phyloP scores from a whole-genome alignment of 2,888 invertebrate species.

The Apamea crenata region DNA sequence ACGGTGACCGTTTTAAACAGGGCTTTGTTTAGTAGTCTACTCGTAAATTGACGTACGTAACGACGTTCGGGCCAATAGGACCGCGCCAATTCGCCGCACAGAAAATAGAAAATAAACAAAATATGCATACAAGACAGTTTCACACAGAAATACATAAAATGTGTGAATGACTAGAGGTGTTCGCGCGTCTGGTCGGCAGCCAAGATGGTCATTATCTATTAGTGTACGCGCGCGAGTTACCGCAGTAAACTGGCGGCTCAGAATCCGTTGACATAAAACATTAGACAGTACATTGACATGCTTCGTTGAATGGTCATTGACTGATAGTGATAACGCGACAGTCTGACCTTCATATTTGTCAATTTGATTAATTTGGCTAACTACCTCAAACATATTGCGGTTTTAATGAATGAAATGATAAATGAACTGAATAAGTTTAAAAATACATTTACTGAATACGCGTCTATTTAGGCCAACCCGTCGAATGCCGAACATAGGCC shows the following conservation, averaged over 20 bases:
- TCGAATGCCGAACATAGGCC: not conserved
- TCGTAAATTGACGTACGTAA: not conserved
- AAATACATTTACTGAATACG: constrained; percentile 8
- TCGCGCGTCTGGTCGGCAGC: constrained; percentile 54
- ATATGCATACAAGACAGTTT: constrained; percentile 29
- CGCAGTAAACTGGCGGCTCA: constrained; percentile 16
- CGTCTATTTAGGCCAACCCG: constrained; percentile 26
- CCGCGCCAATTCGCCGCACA: not conserved
- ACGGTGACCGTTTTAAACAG: not conserved
- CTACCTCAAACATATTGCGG: constrained; percentile 1
- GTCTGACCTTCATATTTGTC: constrained; percentile 35
- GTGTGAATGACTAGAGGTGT: constrained; percentile 20
- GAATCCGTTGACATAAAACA: constrained; percentile 44
- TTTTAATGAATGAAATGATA: not conserved
- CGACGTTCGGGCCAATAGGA: not conserved
- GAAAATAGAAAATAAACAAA: constrained; percentile 39
- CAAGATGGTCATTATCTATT: constrained; percentile 61
- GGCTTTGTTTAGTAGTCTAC: not conserved
- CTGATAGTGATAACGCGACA: constrained; percentile 52
- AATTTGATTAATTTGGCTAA: constrained; percentile 20
- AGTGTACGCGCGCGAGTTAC: constrained; percentile 36
- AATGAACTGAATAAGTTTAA: constrained; percentile 4
- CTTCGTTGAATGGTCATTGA: constrained; percentile 50
- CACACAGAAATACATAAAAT: constrained; percentile 42
- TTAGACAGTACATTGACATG: constrained; percentile 57